Evolutionary conservation across 2,888 invertebrate genomes (phyloP), one percentile per base, ranked within the genome.

Genomic region (Drosophila kambysellisi): DNA sequence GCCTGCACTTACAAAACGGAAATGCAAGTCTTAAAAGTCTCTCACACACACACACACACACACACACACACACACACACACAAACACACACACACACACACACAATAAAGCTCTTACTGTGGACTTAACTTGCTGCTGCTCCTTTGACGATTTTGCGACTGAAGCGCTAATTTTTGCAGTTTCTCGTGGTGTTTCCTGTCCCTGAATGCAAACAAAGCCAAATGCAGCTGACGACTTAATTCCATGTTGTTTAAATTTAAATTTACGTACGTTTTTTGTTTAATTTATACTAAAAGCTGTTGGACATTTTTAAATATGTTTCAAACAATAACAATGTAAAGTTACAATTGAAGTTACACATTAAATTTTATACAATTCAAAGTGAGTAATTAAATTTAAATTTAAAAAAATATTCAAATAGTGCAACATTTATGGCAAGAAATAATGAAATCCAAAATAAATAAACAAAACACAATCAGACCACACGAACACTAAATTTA

Each of bases 1-100:
- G 33, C 46, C 60, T 74, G 79, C 69, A 80, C 68, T 70, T 69
- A 25, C 56, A 80, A 77, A 77, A 74, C 72, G 74, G 77, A 81
- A 77, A 74, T 65, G 72, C 70, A 58, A 69, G 61, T 51, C 53
- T 50, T 64, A 39, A 57, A 46, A 57, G 29, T 35, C 5, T 2
- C 5, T 0, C 30, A 30, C n/a, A 0, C 30, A 30, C n/a, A 25
- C 46, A 29, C 17, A n/a, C 8, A 12, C 12, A 11, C 11, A 29
- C 15, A n/a, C 8, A 48, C 4, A n/a, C 9, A 29, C 15, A 15
- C 20, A 46, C 2, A 15, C n/a, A 9, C 35, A 53, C 25, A 53
- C 8, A 53, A 15, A 53, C 8, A 12, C n/a, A 7, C 11, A 29
- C 20, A 29, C 15, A 48, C 8, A 41, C 9, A 29, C 15, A 30